These are phyloP conservation scores for Ganaspis brasiliensis DNA, from an alignment of 2,888 invertebrate species.

Conservation along the genomic window DNA sequence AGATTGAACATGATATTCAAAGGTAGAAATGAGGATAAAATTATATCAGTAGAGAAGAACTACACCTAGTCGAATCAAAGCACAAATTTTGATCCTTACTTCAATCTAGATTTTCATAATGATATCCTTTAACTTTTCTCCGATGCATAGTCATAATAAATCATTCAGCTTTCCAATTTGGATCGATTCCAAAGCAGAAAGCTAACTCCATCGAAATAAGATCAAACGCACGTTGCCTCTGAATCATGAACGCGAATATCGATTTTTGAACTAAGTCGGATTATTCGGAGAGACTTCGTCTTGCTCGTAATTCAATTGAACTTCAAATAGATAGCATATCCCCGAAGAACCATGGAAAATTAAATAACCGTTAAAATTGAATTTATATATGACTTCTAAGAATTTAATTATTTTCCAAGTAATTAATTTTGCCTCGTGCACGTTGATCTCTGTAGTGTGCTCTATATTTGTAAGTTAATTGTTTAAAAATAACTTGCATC, in stretches of 20 bases:
- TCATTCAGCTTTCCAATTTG: slow-evolving; percentile 67
- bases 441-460: neutral
- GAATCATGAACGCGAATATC: slow-evolving; percentile 53
- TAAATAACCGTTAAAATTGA: neutral
- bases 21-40: too few relatives aligned
- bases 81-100: neutral
- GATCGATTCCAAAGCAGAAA: slow-evolving; percentile 63
- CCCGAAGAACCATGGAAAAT: neutral
- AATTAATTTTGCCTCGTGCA: neutral
- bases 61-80: neutral
- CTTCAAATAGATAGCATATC: slow-evolving; percentile 28
- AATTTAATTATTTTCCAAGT: neutral
- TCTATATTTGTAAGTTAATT: neutral
- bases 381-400: neutral
- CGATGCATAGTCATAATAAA: slow-evolving; percentile 47
- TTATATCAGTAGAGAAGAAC: neutral
- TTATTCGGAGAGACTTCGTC: slow-evolving; percentile 24
- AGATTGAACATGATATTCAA: too few relatives aligned
- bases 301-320: slow-evolving; percentile 37
- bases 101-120: slow-evolving; percentile 4
- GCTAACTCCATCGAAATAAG: slow-evolving; percentile 57
- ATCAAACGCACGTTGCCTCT: slow-evolving; percentile 58
- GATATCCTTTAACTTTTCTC: slow-evolving; percentile 1
- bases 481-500: neutral
- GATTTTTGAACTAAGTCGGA: slow-evolving; percentile 36